Percentiles rank a stretch among this genome's conserved stretches.
Evolutionary conservation across 2,113 vertebrate genomes (phyloP).

Genomic region (Chaenogobius annularis): DNA sequence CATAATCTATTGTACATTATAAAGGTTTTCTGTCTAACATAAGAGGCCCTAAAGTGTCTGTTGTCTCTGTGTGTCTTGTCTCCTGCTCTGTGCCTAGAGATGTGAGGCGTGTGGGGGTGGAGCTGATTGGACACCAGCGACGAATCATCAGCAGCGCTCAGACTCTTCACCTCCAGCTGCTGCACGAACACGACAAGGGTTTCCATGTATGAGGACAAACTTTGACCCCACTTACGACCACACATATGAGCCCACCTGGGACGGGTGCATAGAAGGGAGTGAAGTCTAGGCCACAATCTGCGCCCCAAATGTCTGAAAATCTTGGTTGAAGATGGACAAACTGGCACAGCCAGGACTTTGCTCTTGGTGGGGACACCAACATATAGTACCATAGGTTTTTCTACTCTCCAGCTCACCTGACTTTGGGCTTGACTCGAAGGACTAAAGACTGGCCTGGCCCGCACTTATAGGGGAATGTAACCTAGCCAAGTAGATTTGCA

Average conservation of each 20-base stretch:
- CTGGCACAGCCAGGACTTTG: constrained; percentile 40
- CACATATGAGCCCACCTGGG: constrained; percentile 25
- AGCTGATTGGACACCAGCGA: constrained; percentile 95
- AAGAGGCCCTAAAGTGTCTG: constrained; percentile 22
- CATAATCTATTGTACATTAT: background rate
- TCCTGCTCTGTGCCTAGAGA: constrained; percentile 81
- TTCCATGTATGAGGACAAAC: constrained; percentile 91
- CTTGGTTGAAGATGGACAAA: constrained; percentile 53
- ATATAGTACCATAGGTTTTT: constrained; percentile 59
- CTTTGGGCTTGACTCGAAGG: constrained; percentile 52
- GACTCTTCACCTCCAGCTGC: constrained; percentile 90
- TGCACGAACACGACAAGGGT: constrained; percentile 97
- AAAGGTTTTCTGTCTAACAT: background rate
- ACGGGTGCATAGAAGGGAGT: constrained; percentile 42
- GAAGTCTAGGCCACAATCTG: constrained; percentile 62
- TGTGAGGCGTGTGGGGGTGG: constrained; percentile 91
- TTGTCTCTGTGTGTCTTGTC: constrained; percentile 22
- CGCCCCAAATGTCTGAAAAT: constrained; percentile 79
- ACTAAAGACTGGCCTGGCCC: constrained; percentile 59
- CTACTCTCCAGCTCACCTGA: constrained; percentile 40
- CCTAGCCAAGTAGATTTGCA: constrained; percentile 82
- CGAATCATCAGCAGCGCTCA: constrained; percentile 96
- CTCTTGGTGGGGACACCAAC: constrained; percentile 39
- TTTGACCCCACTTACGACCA: constrained; percentile 6
- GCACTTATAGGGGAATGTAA: constrained; percentile 72